These are phyloP conservation scores for Apogon talboti DNA, from an alignment of 2,797 vertebrate genomes.

Conservation along the genomic window DNA sequence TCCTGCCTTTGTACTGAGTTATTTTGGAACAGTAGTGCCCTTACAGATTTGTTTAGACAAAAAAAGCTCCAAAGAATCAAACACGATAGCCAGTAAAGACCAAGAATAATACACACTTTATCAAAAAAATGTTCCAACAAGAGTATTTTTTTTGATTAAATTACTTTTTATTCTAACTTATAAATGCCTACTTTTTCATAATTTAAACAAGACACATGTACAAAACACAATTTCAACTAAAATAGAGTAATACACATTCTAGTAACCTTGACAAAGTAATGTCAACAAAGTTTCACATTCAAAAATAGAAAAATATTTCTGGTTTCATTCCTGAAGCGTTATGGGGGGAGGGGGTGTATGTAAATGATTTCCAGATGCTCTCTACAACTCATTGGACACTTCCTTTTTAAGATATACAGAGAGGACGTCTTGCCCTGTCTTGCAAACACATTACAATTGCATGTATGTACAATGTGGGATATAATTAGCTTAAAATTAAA, in stretches of 20 bases:
- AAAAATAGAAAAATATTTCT: constrained; percentile 79
- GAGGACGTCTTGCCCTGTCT: constrained; percentile 49
- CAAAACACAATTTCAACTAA: constrained; percentile 76
- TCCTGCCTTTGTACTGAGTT: constrained; percentile 64
- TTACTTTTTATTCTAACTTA: constrained; percentile 81
- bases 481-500: constrained; percentile 39
- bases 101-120: constrained; percentile 45
- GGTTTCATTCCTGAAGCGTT: constrained; percentile 67
- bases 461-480: constrained; percentile 55
- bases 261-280: constrained; percentile 60
- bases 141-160: constrained; percentile 66
- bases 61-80: constrained; percentile 25
- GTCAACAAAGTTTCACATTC: constrained; percentile 75
- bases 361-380: constrained; percentile 73
- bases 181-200: constrained; percentile 82
- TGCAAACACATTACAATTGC: constrained; percentile 55
- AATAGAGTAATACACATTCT: constrained; percentile 75
- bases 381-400: constrained; percentile 54
- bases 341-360: constrained; percentile 51
- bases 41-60: constrained; percentile 52
- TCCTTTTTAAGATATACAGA: constrained; percentile 53
- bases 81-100: constrained; percentile 9
- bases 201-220: constrained; percentile 85
- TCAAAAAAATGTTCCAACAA: constrained; percentile 49
- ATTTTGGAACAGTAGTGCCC: constrained; percentile 47